Evolutionary conservation across 2,797 vertebrate species (phyloP).

Genomic region (Falco biarmicus): DNA sequence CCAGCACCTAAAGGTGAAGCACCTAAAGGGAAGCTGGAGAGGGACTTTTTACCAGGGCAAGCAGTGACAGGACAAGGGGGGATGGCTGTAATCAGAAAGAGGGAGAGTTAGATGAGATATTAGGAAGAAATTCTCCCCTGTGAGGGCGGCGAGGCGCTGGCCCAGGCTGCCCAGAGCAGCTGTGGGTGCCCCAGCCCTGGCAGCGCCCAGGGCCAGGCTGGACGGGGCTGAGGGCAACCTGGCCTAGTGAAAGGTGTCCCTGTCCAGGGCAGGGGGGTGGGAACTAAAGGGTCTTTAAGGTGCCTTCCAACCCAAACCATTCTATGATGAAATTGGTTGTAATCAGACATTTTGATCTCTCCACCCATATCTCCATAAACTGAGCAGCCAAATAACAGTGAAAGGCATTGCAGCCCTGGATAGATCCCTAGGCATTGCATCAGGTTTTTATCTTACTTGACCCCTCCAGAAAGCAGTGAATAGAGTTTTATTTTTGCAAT

Average conservation of each 20-base stretch:
- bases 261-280: not conserved
- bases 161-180: too few relatives aligned
- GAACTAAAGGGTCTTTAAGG: not conserved
- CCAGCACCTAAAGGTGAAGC: not conserved
- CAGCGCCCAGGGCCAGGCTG: too few relatives aligned
- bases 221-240: too few relatives aligned
- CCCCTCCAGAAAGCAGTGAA: not conserved
- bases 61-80: too few relatives aligned
- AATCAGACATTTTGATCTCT: not conserved
- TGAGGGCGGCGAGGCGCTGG: not conserved
- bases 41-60: not conserved
- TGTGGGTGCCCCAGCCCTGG: too few relatives aligned
- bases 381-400: not conserved
- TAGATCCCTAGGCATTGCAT: not conserved
- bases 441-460: not conserved
- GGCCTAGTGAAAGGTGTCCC: too few relatives aligned
- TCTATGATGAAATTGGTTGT: not conserved
- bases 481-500: not conserved
- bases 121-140: not conserved
- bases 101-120: too few relatives aligned
- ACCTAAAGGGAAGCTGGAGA: not conserved
- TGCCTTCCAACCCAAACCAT: too few relatives aligned
- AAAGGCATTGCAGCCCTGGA: not conserved
- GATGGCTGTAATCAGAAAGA: too few relatives aligned
- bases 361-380: not conserved